phyloP scores from a whole-genome alignment of 2,113 vertebrate genomes.

The Mustela nigripes region DNA sequence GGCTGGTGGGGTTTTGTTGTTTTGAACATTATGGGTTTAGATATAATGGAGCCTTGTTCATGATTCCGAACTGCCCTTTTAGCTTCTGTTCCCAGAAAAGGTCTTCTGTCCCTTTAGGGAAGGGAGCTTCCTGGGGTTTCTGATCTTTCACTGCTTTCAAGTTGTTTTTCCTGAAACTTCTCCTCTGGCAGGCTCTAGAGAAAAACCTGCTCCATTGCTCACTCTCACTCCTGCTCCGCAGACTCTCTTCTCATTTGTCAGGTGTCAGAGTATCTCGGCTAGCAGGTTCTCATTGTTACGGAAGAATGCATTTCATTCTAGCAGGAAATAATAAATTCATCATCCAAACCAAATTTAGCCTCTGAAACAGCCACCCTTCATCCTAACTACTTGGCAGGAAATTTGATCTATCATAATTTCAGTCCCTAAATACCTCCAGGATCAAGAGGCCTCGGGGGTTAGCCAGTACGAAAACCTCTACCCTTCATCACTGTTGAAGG shows the following conservation, averaged over 20 bases:
- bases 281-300: constrained; percentile 11
- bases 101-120: neutral
- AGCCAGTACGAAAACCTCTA: neutral
- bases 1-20: neutral
- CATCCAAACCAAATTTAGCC: neutral
- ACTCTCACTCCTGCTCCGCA: neutral
- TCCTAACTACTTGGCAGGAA: neutral
- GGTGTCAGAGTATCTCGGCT: neutral
- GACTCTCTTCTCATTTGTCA: neutral
- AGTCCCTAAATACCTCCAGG: neutral
- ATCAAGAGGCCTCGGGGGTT: neutral
- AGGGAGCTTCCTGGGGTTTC: constrained; percentile 30
- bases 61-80: constrained; percentile 57
- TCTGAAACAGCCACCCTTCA: neutral
- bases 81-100: constrained; percentile 63
- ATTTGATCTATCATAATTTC: neutral
- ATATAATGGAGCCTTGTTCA: constrained; percentile 72
- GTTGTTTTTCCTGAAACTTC: neutral
- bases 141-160: neutral
- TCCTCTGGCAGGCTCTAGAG: neutral
- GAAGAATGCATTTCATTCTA: neutral
- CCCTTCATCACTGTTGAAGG: neutral
- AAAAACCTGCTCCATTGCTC: neutral
- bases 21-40: neutral
- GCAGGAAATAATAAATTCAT: constrained; percentile 10